These are phyloP conservation scores for Lypha dubia DNA, from an alignment of 2,888 invertebrate genomes.

Conservation along the genomic window DNA sequence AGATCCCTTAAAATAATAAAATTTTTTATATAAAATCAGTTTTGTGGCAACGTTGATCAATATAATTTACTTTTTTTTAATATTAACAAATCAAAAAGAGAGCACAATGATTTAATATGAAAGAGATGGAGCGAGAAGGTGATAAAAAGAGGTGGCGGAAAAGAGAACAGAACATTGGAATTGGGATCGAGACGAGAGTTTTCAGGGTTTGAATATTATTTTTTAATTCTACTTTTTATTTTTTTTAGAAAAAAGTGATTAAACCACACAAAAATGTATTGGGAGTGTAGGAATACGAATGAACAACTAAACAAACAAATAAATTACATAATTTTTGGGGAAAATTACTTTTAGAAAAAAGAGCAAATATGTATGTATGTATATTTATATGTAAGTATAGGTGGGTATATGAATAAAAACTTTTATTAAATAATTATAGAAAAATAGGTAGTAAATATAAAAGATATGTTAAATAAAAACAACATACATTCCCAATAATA, in stretches of 20 bases:
- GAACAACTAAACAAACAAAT: constrained; percentile 58
- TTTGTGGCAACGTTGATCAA: constrained; percentile 4
- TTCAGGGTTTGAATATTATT: constrained; percentile 24
- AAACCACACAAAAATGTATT: constrained; percentile 27
- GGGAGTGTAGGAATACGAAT: constrained; percentile 13
- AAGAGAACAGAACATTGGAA: constrained; percentile 1
- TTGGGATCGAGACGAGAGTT: constrained; percentile 33
- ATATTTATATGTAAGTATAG: too few relatives aligned
- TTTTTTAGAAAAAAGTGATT: constrained; percentile 46
- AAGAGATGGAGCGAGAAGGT: neutral
- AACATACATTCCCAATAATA: constrained; percentile 63
- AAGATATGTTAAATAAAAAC: constrained; percentile 18
- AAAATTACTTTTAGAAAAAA: constrained; percentile 45
- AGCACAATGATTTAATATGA: neutral
- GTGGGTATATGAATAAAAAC: constrained; percentile 13
- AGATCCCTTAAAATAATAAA: too few relatives aligned
- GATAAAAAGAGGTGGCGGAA: neutral
- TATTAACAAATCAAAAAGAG: neutral
- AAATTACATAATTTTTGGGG: constrained; percentile 66
- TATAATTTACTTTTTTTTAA: neutral
- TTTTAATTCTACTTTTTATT: constrained; percentile 34
- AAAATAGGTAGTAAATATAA: constrained; percentile 3
- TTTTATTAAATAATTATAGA: neutral
- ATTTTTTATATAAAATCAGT: neutral
- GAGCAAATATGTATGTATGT: too few relatives aligned